phyloP scores from a whole-genome alignment of 1,140 invertebrate species.

The Apis florea region DNA sequence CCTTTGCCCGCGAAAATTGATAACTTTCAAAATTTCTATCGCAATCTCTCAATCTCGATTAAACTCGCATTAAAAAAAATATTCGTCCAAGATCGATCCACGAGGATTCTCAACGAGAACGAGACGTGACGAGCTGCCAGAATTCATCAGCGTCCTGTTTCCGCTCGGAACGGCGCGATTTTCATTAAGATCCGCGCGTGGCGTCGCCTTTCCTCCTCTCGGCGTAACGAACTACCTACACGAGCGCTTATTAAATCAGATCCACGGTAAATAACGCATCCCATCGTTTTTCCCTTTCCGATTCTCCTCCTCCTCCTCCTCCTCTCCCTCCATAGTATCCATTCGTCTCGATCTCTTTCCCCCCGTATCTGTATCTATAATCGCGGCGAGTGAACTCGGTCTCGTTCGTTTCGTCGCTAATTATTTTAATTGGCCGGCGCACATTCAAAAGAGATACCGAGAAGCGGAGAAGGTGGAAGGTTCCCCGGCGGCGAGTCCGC shows the following conservation, averaged over 20 bases:
- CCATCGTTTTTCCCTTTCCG: conserved; percentile 30
- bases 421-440: conserved; percentile 71
- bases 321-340: not conserved
- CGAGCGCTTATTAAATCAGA: conserved; percentile 60
- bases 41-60: no score
- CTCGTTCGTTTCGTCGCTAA: conserved; percentile 69
- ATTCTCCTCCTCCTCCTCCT: not conserved
- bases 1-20: no score
- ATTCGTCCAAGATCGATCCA: no score
- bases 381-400: conserved; percentile 53
- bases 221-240: conserved; percentile 30
- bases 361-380: conserved; percentile 63
- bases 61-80: no score
- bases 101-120: conserved; percentile 4
- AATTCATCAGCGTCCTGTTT: conserved; percentile 8
- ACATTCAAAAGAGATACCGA: conserved; percentile 66
- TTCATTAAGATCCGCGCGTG: conserved; percentile 31
- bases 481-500: conserved; percentile 48
- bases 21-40: no score
- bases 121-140: not conserved
- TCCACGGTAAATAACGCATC: conserved; percentile 53
- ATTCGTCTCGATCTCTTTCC: conserved; percentile 45
- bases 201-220: not conserved
- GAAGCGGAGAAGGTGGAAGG: conserved; percentile 56
- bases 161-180: conserved; percentile 10